These are phyloP conservation scores for Nymphicus hollandicus DNA, from an alignment of 2,113 vertebrate genomes.

Conservation along the genomic window DNA sequence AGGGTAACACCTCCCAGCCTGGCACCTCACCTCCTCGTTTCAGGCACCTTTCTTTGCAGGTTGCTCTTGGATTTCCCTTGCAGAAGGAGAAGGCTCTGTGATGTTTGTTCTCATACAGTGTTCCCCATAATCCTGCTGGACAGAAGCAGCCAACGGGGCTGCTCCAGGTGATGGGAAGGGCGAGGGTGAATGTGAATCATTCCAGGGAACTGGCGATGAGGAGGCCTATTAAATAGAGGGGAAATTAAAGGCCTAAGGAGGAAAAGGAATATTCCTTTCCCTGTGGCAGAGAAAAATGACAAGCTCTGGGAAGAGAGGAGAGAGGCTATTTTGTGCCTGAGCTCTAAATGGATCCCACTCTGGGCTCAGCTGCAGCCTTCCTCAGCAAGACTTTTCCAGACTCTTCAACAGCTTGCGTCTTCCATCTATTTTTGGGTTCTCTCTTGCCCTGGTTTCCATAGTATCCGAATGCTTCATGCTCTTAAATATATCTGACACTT, in stretches of 20 bases:
- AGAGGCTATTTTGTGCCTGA: background rate
- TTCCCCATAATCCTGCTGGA: background rate
- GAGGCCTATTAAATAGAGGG: conserved; percentile 6
- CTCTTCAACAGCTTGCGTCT: conserved; percentile 37
- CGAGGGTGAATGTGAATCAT: background rate
- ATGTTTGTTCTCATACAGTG: background rate
- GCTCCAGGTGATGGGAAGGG: background rate
- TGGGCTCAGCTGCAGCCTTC: conserved; percentile 28
- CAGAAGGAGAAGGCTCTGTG: background rate
- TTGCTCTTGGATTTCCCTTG: background rate
- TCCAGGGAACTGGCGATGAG: background rate
- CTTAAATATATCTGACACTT: conserved; percentile 52
- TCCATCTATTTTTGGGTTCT: conserved; percentile 50
- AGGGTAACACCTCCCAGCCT: background rate
- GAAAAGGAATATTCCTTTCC: background rate
- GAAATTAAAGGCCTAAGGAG: background rate
- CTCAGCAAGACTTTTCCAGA: conserved; percentile 40
- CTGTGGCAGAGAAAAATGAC: background rate
- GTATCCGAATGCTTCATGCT: conserved; percentile 41
- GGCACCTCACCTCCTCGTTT: background rate
- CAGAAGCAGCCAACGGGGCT: background rate
- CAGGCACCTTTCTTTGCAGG: background rate
- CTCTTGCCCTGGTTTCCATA: conserved; percentile 64
- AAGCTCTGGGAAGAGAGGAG: background rate
- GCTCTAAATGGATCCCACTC: conserved; percentile 16